These are phyloP conservation scores for Callithrix jacchus DNA, from an alignment of 2,113 vertebrate species.

Conservation along the genomic window DNA sequence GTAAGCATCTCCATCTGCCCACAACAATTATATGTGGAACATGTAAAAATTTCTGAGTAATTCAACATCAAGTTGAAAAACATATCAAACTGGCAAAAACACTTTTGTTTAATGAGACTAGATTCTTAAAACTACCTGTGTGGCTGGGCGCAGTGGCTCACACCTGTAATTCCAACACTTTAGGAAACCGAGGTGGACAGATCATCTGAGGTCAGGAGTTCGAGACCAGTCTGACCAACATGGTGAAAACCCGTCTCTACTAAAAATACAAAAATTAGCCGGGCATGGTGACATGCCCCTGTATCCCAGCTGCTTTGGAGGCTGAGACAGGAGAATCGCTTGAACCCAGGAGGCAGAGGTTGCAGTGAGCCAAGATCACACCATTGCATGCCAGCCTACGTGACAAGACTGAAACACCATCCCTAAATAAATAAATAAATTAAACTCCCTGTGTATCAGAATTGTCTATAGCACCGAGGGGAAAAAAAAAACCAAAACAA, in stretches of 20 bases:
- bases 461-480: not conserved
- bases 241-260: not conserved
- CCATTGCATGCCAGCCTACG: not conserved
- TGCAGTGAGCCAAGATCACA: not conserved
- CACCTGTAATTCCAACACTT: not conserved
- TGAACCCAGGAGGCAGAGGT: not conserved
- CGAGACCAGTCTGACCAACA: not conserved
- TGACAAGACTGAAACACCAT: not conserved
- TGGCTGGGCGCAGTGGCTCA: not conserved
- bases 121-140: not conserved
- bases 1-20: not conserved
- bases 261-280: not conserved
- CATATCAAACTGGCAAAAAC: not conserved
- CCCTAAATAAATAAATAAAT: not conserved
- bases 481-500: not conserved
- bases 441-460: not conserved
- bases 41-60: not conserved
- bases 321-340: not conserved
- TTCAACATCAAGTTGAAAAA: not conserved
- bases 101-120: not conserved
- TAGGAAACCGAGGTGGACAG: rapidly evolving
- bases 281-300: not conserved
- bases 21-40: not conserved
- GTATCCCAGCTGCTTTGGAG: not conserved
- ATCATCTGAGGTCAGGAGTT: not conserved